phyloP scores from a whole-genome alignment of 2,113 vertebrate species.

The Physeter macrocephalus region DNA sequence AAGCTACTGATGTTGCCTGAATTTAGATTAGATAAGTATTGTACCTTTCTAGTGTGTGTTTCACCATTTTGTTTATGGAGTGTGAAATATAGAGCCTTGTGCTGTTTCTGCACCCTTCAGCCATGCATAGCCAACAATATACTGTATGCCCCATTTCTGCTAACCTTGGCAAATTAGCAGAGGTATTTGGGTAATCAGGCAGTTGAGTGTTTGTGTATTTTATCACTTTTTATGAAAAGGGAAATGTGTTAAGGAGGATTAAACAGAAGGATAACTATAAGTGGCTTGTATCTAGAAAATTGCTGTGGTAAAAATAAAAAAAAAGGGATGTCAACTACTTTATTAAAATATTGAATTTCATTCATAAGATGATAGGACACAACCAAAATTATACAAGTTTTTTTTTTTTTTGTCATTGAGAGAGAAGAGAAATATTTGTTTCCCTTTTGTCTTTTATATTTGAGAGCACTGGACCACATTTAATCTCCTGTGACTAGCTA shows the following conservation, averaged over 20 bases:
- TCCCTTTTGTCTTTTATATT: constrained; percentile 1
- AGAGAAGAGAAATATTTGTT: neutral
- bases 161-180: constrained; percentile 74
- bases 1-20: constrained; percentile 56
- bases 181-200: constrained; percentile 71
- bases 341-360: constrained; percentile 14
- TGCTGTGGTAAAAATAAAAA: constrained; percentile 7
- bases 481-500: constrained; percentile 37
- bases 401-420: neutral
- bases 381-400: neutral
- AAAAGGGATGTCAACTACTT: neutral
- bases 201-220: constrained; percentile 67
- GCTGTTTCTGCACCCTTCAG: constrained; percentile 56
- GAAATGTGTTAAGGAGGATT: constrained; percentile 65
- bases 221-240: constrained; percentile 69
- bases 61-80: constrained; percentile 70
- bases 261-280: constrained; percentile 35
- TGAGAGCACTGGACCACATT: neutral
- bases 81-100: constrained; percentile 66
- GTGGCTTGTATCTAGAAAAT: constrained; percentile 43
- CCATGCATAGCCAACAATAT: constrained; percentile 60
- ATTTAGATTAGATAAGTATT: constrained; percentile 63
- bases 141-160: constrained; percentile 67
- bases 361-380: neutral
- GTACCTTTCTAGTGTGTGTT: constrained; percentile 50